Conservation (phyloP, 2,888 invertebrate genomes). For the Augochlorella aurata region DNA sequence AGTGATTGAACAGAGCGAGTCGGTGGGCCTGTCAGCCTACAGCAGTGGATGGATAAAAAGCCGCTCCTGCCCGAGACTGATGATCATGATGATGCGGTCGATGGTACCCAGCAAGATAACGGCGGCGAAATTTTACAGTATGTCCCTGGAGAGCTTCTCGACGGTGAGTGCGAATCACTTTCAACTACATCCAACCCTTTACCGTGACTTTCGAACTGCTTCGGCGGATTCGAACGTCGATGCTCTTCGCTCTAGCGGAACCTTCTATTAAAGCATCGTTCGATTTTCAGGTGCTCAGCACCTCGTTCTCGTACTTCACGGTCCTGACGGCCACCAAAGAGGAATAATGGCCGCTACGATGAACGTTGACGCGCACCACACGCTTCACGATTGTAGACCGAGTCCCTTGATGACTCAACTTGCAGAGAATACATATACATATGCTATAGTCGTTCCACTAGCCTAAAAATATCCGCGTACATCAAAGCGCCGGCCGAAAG, state of each 20-base stretch:
- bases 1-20: slow-evolving; percentile 66
- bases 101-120: slow-evolving; percentile 72
- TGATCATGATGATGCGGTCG: slow-evolving; percentile 72
- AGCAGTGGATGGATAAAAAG: slow-evolving; percentile 69
- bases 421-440: slow-evolving; percentile 46
- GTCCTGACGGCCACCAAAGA: slow-evolving; percentile 65
- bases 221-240: not conserved
- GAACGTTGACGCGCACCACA: slow-evolving; percentile 22
- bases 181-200: not conserved
- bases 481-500: slow-evolving; percentile 54
- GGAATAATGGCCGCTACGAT: slow-evolving; percentile 39
- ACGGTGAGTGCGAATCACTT: slow-evolving; percentile 61
- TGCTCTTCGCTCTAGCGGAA: not conserved
- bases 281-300: slow-evolving; percentile 71
- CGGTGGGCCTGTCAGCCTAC: slow-evolving; percentile 69
- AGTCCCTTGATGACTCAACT: slow-evolving; percentile 53
- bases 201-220: not conserved
- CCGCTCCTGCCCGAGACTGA: slow-evolving; percentile 57
- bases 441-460: slow-evolving; percentile 53
- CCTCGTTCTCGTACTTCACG: slow-evolving; percentile 77
- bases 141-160: slow-evolving; percentile 75
- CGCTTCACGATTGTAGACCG: slow-evolving; percentile 39
- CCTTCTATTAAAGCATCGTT: not conserved
- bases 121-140: slow-evolving; percentile 76
- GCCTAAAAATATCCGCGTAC: slow-evolving; percentile 60